These are phyloP conservation scores for Castor canadensis DNA, from an alignment of 2,113 vertebrate species.

Conservation along the genomic window DNA sequence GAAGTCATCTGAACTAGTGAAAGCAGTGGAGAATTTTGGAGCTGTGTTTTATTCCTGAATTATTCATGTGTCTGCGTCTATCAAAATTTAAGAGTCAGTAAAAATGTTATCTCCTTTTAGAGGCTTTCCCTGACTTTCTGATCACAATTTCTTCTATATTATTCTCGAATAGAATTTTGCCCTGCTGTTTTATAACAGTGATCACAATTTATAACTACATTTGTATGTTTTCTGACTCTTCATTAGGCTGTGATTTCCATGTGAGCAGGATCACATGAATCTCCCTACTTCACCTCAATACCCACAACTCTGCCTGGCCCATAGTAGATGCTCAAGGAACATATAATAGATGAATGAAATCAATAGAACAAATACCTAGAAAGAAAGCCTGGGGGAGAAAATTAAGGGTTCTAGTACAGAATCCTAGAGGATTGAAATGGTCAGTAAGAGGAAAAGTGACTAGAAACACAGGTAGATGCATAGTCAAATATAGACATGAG, in stretches of 20 bases:
- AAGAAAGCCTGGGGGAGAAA: neutral
- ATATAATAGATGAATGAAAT: neutral
- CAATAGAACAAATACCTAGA: neutral
- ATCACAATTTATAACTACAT: neutral
- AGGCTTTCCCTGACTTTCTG: neutral
- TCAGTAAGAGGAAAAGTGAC: neutral
- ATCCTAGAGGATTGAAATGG: neutral
- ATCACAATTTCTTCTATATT: neutral
- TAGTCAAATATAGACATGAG: neutral
- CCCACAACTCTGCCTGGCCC: neutral
- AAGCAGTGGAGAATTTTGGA: neutral
- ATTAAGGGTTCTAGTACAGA: neutral
- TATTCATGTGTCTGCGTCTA: neutral
- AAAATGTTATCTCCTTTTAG: neutral
- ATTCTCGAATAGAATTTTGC: neutral
- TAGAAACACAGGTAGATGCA: neutral
- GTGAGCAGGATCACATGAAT: neutral
- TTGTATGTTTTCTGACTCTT: neutral
- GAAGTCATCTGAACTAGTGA: neutral
- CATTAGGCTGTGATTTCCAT: neutral
- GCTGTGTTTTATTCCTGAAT: neutral
- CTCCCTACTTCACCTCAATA: neutral
- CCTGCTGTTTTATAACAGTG: neutral
- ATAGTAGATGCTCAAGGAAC: neutral
- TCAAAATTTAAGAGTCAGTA: conserved; percentile 1